Base-by-base conservation (phyloP, 2,888 invertebrate genomes). In the Eristalis intricaria region DNA sequence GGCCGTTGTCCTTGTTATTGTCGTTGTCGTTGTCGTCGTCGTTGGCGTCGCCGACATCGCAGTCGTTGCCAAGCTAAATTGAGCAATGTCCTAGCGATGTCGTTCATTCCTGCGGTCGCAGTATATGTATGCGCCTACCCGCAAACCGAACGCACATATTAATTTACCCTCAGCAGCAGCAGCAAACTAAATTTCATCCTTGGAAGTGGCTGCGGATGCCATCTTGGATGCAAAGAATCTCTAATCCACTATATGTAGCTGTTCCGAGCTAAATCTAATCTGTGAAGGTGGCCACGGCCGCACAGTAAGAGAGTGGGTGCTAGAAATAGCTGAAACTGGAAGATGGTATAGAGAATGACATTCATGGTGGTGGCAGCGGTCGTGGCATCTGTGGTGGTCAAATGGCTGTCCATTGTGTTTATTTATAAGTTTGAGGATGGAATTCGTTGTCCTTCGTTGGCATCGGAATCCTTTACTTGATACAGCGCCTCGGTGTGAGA, bases 61-160 rank as follows among this genome's bases (percentile, higher is more conserved):
- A 80, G 74, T 74, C 66, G 66, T 81, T 74, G 74, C 78, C 83
- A 79, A 76, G 84, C 84, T 76, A 76, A 81, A 85, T 85, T 81
- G 71, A 81, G 81, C 81, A 81, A 85, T 85, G 81, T 81, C 66
- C 84, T 76, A 66, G 76, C 61, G 81, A 81, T 71, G 81, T 58
- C 84, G 81, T 81, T 85, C 58, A 81, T 85, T 85, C 68, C 43
- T 85, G 84, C 66, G 84, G 84, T 81, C 84, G 84, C 84, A 81
- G 81, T 85, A 85, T 85, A 81, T 84, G 84, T 80, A 76, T 66
- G 81, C 81, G 84, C 81, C 81, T 85, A 73, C 76, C 84, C 84
- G 68, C 85, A 86, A 86, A 81, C 82, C 82, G 77, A 82, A 77
- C 85, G 82, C 85, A 86, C 85, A 86, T 86, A 86, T 86, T 86